Conservation (phyloP, 1,140 invertebrate species). For the Cydia pomonella region DNA sequence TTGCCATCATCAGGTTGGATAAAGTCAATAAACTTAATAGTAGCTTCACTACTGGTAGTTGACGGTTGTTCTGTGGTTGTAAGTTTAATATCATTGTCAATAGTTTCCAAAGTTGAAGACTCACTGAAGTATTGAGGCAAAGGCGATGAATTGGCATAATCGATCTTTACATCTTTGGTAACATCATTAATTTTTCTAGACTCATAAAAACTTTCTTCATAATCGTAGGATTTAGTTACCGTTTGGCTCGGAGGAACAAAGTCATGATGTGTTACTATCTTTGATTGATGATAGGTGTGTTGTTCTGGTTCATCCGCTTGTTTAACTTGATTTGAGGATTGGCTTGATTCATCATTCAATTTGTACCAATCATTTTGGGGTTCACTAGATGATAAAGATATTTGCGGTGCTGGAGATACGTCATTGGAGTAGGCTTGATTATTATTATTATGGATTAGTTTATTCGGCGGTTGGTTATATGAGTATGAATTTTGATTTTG, state of each 20-base stretch:
- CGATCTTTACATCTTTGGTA: slow-evolving; percentile 17
- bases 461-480: neutral
- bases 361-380: slow-evolving; percentile 10
- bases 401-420: slow-evolving; percentile 12
- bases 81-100: slow-evolving; percentile 12
- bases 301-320: slow-evolving; percentile 35
- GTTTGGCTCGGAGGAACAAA: slow-evolving; percentile 58
- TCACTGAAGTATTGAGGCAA: neutral
- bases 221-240: slow-evolving; percentile 57
- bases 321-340: neutral
- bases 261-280: slow-evolving; percentile 41
- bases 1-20: slow-evolving; percentile 47
- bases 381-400: neutral
- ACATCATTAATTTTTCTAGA: slow-evolving; percentile 46
- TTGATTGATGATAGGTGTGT: slow-evolving; percentile 33
- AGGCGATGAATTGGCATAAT: neutral
- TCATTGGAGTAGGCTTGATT: slow-evolving; percentile 4
- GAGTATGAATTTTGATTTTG: slow-evolving; percentile 6
- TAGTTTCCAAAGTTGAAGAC: slow-evolving; percentile 3
- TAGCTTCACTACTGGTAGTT: slow-evolving; percentile 28
- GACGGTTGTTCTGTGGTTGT: slow-evolving; percentile 34
- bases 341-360: neutral
- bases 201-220: slow-evolving; percentile 56
- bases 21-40: slow-evolving; percentile 45
- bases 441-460: neutral